Conservation (phyloP, 2,113 vertebrate genomes). For the Pygoscelis adeliae region DNA sequence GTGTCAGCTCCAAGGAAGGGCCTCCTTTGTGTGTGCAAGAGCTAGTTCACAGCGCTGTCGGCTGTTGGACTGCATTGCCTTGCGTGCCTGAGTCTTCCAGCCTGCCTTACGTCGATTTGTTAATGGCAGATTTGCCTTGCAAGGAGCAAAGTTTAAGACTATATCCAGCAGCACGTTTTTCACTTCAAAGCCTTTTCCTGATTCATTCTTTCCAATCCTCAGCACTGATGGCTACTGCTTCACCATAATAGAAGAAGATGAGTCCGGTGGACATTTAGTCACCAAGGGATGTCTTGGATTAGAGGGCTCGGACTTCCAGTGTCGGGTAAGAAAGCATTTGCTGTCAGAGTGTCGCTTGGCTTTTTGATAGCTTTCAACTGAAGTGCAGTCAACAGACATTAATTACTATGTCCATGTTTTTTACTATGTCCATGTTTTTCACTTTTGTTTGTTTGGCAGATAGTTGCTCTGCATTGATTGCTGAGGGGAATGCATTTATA, state of each 20-base stretch:
- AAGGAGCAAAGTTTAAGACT: not conserved
- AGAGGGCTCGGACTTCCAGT: conserved; percentile 93
- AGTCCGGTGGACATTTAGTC: conserved; percentile 84
- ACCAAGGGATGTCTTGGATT: conserved; percentile 92
- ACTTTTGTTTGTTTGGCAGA: not conserved
- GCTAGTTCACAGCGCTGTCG: fast-evolving
- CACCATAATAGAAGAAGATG: conserved; percentile 95
- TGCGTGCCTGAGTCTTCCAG: not conserved
- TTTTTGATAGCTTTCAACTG: not conserved
- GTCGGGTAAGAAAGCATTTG: conserved; percentile 83
- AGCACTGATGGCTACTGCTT: conserved; percentile 97
- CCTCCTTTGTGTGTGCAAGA: not conserved
- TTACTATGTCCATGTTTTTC: not conserved
- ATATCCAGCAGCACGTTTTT: not conserved
- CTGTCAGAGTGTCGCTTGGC: not conserved
- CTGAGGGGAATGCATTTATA: not conserved
- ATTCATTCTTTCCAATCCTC: conserved; percentile 23
- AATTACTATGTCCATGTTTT: not conserved
- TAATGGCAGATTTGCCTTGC: not conserved
- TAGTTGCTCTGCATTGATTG: fast-evolving
- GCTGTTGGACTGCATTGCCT: not conserved
- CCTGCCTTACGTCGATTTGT: not conserved
- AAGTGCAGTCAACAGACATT: not conserved
- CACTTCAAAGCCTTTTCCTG: not conserved
- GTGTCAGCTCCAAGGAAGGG: not conserved